Evolutionary conservation across 2,888 invertebrate species (phyloP).

Genomic region (Drosophila histrio): DNA sequence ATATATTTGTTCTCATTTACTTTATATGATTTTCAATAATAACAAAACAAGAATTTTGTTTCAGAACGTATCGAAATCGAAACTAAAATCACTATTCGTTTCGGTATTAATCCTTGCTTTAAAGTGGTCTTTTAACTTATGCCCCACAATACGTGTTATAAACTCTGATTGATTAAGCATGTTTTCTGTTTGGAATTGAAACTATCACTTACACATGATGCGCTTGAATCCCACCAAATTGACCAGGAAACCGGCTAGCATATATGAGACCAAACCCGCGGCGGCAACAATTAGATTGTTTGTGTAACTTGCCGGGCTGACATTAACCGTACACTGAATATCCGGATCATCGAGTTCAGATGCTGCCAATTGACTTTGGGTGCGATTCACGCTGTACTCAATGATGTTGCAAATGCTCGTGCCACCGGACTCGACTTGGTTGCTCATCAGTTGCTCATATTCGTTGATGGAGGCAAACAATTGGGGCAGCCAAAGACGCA

Average conservation of each 20-base stretch:
- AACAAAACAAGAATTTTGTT: no score
- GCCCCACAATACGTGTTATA: no score
- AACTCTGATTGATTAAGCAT: no score
- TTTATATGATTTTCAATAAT: no score
- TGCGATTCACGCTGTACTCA: slow-evolving; percentile 76
- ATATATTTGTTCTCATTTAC: no score
- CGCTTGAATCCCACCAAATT: slow-evolving; percentile 85
- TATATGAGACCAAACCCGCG: slow-evolving; percentile 87
- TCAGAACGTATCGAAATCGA: no score
- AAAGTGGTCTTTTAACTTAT: no score
- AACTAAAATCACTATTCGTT: no score
- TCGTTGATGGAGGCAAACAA: slow-evolving; percentile 89
- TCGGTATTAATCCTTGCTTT: no score
- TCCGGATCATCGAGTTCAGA: slow-evolving; percentile 11
- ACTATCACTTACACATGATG: slow-evolving; percentile 84
- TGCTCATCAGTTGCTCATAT: slow-evolving; percentile 81
- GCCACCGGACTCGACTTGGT: neutral
- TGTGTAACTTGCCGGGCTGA: slow-evolving; percentile 87
- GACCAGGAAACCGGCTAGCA: slow-evolving; percentile 86
- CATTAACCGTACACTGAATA: slow-evolving; percentile 66
- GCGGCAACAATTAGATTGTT: slow-evolving; percentile 88
- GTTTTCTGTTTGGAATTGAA: neutral
- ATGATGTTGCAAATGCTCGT: slow-evolving; percentile 74
- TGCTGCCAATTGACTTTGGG: slow-evolving; percentile 45
- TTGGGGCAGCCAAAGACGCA: slow-evolving; percentile 94